These are phyloP conservation scores for Colletes latitarsis DNA, from an alignment of 1,140 invertebrate species.

Conservation along the genomic window DNA sequence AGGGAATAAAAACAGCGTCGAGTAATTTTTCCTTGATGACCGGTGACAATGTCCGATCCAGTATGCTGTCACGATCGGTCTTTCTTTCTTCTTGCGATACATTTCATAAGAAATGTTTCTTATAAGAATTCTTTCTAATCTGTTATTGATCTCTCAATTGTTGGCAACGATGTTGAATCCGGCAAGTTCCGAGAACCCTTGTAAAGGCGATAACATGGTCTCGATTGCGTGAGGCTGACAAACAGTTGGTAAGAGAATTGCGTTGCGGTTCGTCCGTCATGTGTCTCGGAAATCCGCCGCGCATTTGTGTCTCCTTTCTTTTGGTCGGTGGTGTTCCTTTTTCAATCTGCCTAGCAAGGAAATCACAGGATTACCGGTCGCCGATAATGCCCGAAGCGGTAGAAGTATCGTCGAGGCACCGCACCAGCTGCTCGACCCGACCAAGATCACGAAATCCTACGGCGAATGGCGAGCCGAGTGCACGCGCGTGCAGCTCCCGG, in stretches of 20 bases:
- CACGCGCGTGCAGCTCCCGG: slow-evolving; percentile 44
- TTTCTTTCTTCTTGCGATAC: too few species aligned
- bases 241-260: slow-evolving; percentile 62
- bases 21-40: too few species aligned
- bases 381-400: slow-evolving; percentile 22
- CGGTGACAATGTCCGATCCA: too few species aligned
- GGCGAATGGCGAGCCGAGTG: slow-evolving; percentile 12
- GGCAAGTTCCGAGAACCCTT: neutral
- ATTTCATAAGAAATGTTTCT: too few species aligned
- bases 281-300: slow-evolving; percentile 49
- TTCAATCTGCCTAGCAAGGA: slow-evolving; percentile 59
- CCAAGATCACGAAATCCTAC: slow-evolving; percentile 58
- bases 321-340: neutral
- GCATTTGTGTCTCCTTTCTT: slow-evolving; percentile 12
- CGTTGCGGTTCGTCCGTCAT: slow-evolving; percentile 63
- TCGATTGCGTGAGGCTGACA: slow-evolving; percentile 52
- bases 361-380: slow-evolving; percentile 61
- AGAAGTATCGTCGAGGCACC: slow-evolving; percentile 43
- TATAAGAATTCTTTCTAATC: too few species aligned
- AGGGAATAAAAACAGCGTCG: too few species aligned
- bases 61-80: too few species aligned
- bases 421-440: slow-evolving; percentile 58
- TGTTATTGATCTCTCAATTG: too few species aligned
- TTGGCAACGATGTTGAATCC: too few species aligned
- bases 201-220: neutral